Conservation (phyloP, 1,140 invertebrate genomes). For the Drosophila leontia region DNA sequence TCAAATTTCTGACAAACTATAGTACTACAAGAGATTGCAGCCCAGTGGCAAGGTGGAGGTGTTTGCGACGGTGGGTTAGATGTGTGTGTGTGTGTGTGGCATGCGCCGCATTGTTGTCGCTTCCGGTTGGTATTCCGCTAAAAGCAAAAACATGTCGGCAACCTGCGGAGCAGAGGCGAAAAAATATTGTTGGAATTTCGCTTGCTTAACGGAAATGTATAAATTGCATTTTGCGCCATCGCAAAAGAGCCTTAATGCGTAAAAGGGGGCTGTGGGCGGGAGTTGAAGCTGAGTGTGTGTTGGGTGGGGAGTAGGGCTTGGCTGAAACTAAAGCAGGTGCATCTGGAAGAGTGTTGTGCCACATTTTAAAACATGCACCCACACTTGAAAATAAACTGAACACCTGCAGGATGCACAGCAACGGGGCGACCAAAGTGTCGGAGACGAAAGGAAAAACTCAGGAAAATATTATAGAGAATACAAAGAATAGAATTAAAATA, state of each 20-base stretch:
- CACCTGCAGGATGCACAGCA: constrained; percentile 41
- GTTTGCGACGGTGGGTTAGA: background rate
- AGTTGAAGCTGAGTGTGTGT: constrained; percentile 10
- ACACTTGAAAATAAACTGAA: constrained; percentile 36
- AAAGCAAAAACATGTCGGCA: constrained; percentile 71
- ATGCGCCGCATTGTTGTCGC: constrained; percentile 51
- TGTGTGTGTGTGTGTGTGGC: background rate
- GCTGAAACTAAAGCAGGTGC: constrained; percentile 60
- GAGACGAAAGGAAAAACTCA: background rate
- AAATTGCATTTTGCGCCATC: constrained; percentile 76
- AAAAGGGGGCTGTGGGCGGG: background rate
- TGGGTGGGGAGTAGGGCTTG: background rate
- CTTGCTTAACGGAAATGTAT: constrained; percentile 82
- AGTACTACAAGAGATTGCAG: constrained; percentile 9
- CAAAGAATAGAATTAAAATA: background rate
- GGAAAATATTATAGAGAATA: background rate
- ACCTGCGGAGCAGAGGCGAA: constrained; percentile 30
- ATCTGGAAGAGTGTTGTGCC: constrained; percentile 71
- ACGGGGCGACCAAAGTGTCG: constrained; percentile 61
- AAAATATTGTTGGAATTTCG: constrained; percentile 60
- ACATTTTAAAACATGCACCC: constrained; percentile 64
- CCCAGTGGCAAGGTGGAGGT: background rate
- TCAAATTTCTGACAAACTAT: constrained; percentile 36
- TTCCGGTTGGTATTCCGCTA: constrained; percentile 47
- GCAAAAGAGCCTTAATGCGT: constrained; percentile 55